Base-by-base conservation (phyloP, 2,797 vertebrate species). In the Chrosomus eos region DNA sequence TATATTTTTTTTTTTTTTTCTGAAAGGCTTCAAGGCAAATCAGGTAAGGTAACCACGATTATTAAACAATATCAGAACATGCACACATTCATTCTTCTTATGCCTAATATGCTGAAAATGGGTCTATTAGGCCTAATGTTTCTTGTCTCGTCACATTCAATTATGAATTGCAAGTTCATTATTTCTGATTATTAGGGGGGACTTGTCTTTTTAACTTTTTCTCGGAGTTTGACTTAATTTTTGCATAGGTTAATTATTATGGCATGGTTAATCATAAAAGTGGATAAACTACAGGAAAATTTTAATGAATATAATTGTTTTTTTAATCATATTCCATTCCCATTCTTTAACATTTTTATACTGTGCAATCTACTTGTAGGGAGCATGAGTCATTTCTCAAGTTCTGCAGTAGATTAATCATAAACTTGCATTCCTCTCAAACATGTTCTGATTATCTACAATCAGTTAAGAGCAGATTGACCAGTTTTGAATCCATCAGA, bases 391-490 rank as follows among this genome's bases (percentile, higher is more conserved):
- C 4, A 10, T 28, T 40, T 60, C 0, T n/a, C 19, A 53, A 53
- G 33, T 38, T 58, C 33, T 38, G 7, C 13, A 60, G 23, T 16
- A 40, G 31, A 33, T 75, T 51, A 23, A 55, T 75, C 51, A 38
- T 38, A 55, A 75, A 38, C 31, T 11, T 60, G 75, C 36, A 3
- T 64, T 43, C 33, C 16, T 60, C 9, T 75, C 14, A 60, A 77
- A 60, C 7, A 3, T 21, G 18, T 45, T 48, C 40, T 14, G 58
- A 43, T 45, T 64, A 48, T 43, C 58, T 79, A n/a, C 38, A 79
- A 66, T 64, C 60, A 66, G 40, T 48, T 26, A n/a, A n/a, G 19
- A 79, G 40, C 60, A 66, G 60, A 80, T 16, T 80, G 77, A 66
- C 26, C 62, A 16, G 10, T 7, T 80, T 31, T 66, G 9, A 64